phyloP scores from a whole-genome alignment of 2,797 vertebrate species.

The Apogon talboti region DNA sequence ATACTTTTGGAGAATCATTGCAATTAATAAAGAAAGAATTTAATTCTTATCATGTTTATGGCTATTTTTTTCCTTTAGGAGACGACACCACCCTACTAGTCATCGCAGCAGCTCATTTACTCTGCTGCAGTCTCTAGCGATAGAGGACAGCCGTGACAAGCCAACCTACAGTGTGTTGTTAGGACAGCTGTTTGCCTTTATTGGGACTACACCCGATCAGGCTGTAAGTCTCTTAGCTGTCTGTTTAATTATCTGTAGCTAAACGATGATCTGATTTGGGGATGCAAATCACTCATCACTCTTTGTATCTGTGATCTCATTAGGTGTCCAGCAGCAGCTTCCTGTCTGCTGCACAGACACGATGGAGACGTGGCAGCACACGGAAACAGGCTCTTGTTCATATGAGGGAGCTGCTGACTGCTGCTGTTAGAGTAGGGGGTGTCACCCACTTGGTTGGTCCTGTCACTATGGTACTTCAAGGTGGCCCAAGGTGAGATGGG shows the following conservation, averaged over 20 bases:
- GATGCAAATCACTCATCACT: not conserved
- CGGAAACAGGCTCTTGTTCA: constrained; percentile 96
- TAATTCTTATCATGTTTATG: not conserved
- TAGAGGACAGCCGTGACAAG: constrained; percentile 94
- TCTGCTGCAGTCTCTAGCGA: constrained; percentile 92
- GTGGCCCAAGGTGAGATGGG: constrained; percentile 90
- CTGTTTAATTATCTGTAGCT: constrained; percentile 8
- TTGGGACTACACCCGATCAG: constrained; percentile 97
- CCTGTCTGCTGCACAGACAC: constrained; percentile 94
- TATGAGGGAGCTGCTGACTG: constrained; percentile 96
- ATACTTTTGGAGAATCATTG: not conserved
- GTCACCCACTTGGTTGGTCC: constrained; percentile 97
- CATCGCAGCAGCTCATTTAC: constrained; percentile 98
- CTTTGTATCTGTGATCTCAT: constrained; percentile 14
- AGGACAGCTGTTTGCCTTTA: constrained; percentile 98
- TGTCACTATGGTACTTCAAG: constrained; percentile 97
- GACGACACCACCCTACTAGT: constrained; percentile 92
- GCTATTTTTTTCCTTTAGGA: constrained; percentile 77
- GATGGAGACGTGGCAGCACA: constrained; percentile 96
- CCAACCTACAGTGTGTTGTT: constrained; percentile 96
- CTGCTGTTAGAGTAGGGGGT: constrained; percentile 94
- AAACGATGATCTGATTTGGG: constrained; percentile 23
- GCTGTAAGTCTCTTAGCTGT: constrained; percentile 82
- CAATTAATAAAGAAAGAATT: not conserved
- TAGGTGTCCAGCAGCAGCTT: constrained; percentile 98